A percentile compares a stretch with the other conserved stretches of the same genome.
These are phyloP conservation scores for Platerodrilus igneus DNA, from an alignment of 2,888 invertebrate genomes.

Conservation along the genomic window DNA sequence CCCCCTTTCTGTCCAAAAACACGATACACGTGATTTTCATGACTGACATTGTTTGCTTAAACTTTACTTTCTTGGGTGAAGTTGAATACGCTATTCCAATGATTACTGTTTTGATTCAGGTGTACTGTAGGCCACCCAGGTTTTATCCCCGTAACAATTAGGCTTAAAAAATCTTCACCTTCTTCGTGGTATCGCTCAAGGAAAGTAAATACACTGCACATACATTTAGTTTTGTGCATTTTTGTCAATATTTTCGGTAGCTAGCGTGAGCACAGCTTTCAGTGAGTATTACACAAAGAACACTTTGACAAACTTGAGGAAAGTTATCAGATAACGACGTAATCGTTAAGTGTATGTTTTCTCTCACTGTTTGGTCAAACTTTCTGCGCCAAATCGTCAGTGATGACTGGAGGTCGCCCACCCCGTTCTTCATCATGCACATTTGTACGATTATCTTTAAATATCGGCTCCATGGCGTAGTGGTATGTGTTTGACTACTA, in stretches of 20 bases:
- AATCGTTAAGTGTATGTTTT: conserved; percentile 23
- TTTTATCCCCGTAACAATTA: conserved; percentile 29
- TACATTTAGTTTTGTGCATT: conserved; percentile 24
- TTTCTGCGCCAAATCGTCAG: conserved; percentile 23
- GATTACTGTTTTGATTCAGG: too few relatives aligned
- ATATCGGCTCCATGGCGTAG: too few relatives aligned
- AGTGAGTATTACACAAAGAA: conserved; percentile 24
- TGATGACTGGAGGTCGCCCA: conserved; percentile 20
- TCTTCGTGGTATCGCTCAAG: conserved; percentile 25
- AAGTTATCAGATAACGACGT: conserved; percentile 17
- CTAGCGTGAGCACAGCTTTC: conserved; percentile 27
- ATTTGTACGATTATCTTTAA: too few relatives aligned
- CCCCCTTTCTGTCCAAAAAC: conserved; percentile 28
- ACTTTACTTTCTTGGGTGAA: conserved; percentile 17
- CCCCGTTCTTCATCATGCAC: conserved; percentile 9
- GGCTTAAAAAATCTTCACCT: conserved; percentile 26
- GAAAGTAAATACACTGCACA: conserved; percentile 21
- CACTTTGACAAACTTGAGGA: conserved; percentile 20
- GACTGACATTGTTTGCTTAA: conserved; percentile 18
- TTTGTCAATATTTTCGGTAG: conserved; percentile 27
- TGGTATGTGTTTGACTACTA: too few relatives aligned
- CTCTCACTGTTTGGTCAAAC: conserved; percentile 21
- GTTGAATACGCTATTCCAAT: too few relatives aligned
- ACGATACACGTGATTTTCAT: conserved; percentile 30
- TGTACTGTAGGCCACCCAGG: too few relatives aligned